These are phyloP conservation scores for Monoplex corrugatus DNA, from an alignment of 2,888 invertebrate genomes.

Conservation along the genomic window DNA sequence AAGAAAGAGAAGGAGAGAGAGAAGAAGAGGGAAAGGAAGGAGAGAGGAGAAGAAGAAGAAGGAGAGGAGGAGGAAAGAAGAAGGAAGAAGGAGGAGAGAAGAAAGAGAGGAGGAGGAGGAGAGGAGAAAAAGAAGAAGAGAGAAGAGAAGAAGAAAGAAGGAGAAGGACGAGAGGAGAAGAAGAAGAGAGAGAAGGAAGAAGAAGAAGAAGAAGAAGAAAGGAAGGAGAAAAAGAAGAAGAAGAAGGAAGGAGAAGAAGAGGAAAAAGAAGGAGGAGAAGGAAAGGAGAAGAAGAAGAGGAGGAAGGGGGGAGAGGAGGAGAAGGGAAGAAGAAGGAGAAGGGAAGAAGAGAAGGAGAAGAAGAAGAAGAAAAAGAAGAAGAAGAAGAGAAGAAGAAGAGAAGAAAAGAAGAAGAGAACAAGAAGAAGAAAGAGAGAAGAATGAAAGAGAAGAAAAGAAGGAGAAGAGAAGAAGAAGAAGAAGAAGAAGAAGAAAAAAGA, in stretches of 20 bases:
- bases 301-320: too few relatives aligned
- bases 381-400: neutral
- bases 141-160: neutral
- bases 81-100: too few relatives aligned
- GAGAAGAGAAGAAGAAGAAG: neutral
- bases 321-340: neutral
- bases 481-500: slow-evolving; percentile 13
- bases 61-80: too few relatives aligned
- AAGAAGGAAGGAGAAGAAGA: neutral
- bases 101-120: neutral
- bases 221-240: neutral
- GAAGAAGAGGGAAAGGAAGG: neutral
- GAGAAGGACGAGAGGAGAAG: neutral
- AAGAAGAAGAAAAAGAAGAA: neutral
- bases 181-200: neutral
- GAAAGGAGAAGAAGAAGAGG: neutral
- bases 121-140: neutral
- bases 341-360: neutral
- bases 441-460: neutral
- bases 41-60: neutral
- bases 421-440: neutral
- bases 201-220: neutral
- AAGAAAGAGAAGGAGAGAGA: too few relatives aligned
- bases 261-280: neutral
- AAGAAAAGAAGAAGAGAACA: neutral